A percentile compares a stretch with the other conserved stretches of the same genome.
These are phyloP conservation scores for Odontomyia ornata DNA, from an alignment of 2,888 invertebrate genomes.

Conservation along the genomic window DNA sequence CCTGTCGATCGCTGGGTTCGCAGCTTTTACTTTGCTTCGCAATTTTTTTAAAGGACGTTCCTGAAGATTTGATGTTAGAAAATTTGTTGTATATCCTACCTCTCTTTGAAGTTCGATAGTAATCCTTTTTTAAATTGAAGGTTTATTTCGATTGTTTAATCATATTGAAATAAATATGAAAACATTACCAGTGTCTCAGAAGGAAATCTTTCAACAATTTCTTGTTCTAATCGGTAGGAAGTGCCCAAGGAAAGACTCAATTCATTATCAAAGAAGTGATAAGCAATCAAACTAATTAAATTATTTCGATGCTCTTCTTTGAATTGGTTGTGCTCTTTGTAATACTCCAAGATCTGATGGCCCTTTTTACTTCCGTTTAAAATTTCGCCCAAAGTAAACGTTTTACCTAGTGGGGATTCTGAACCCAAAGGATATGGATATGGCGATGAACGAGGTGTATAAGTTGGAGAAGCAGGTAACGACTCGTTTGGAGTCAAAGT, in stretches of 20 bases:
- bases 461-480: background rate
- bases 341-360: background rate
- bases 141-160: background rate
- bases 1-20: too few species aligned
- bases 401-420: background rate
- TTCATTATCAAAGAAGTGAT: background rate
- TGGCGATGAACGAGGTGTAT: slow-evolving; percentile 11
- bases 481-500: background rate
- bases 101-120: background rate
- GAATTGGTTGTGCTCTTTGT: background rate
- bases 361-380: background rate
- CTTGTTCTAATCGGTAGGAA: background rate
- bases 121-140: background rate
- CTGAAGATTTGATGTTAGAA: too few species aligned
- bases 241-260: background rate
- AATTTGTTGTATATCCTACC: background rate
- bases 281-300: background rate
- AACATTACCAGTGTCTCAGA: background rate
- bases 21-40: background rate
- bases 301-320: slow-evolving; percentile 9
- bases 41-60: background rate
- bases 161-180: background rate
- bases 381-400: too few species aligned
- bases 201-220: slow-evolving; percentile 10
- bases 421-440: background rate